Evolutionary conservation across 2,888 invertebrate genomes (phyloP), one percentile per base, ranked within the genome.

Genomic region (Eupithecia inturbata): DNA sequence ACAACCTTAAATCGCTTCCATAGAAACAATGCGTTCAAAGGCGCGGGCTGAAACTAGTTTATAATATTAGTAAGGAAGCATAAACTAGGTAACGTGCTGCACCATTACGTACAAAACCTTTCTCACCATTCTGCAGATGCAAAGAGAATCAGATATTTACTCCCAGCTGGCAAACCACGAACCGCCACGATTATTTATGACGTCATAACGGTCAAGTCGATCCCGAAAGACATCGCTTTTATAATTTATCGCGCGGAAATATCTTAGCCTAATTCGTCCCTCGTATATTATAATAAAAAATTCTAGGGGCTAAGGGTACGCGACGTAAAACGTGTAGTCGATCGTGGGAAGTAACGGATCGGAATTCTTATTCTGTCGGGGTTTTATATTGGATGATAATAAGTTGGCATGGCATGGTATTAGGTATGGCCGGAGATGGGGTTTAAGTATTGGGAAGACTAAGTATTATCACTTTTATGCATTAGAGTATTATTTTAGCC

Each of bases 251-350:
- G 82, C 81, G 82, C 85, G 87, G 85, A 89, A 92, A 92, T 92
- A 92, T 89, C 88, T 88, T 85, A 82, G 85, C 85, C 87, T 91
- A 90, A 92, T 91, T 91, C 89, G 87, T 88, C 80, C 78, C 83
- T 85, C 85, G 90, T 92, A 92, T 91, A 89, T 92, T 91, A 89
- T 89, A 88, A 88, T 89, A 89, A 88, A 88, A 88, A 89, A 88
- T 89, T 89, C 88, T 87, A 87, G 85, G 75, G 86, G 88, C 74
- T 87, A 86, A 86, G 84, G 89, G 85, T 82, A 75, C 85, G 80
- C 82, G 49, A 85, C 77, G 82, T 82, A 82, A 82, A 72, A 72
- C 68, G 73, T 73, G 76, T 71, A 73, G 66, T 62, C 36, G 36
- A 75, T 75, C 63, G 68, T 9, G 26, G 28, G 53, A 60, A 45